Percentiles rank a stretch among this genome's conserved stretches.
phyloP scores from a whole-genome alignment of 1,140 invertebrate species.

The Cotesia chilonis region DNA sequence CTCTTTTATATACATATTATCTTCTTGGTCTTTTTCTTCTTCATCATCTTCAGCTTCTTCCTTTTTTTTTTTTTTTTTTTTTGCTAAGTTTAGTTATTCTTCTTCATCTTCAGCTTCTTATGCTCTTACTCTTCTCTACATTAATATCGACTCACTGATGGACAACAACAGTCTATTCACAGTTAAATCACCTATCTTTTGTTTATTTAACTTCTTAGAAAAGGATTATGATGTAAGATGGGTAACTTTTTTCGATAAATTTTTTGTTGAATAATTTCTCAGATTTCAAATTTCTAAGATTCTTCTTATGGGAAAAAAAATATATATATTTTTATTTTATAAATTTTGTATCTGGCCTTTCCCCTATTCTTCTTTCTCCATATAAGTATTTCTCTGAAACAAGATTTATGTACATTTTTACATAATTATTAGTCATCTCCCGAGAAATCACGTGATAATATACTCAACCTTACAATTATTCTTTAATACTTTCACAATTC shows the following conservation, averaged over 20 bases:
- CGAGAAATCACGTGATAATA: conserved; percentile 2
- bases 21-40: not conserved
- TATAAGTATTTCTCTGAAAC: too few relatives aligned
- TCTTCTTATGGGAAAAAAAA: not conserved
- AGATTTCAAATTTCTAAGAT: conserved; percentile 1
- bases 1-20: conserved; percentile 5
- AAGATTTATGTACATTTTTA: too few relatives aligned
- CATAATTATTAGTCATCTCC: not conserved
- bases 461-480: not conserved
- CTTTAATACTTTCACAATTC: not conserved
- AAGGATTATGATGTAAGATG: not conserved
- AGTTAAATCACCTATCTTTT: conserved; percentile 14
- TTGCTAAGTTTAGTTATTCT: not conserved
- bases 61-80: too few relatives aligned
- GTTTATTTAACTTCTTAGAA: conserved; percentile 13
- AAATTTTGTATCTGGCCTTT: too few relatives aligned
- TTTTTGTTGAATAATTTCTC: not conserved
- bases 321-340: not conserved
- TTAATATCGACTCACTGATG: conserved; percentile 2
- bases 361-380: not conserved
- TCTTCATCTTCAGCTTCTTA: conserved; percentile 1
- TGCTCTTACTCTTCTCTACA: not conserved
- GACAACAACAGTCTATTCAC: conserved; percentile 15
- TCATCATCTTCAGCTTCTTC: not conserved
- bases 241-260: not conserved